Conservation (phyloP, 2,888 invertebrate genomes). For the Ophion ellenae region DNA sequence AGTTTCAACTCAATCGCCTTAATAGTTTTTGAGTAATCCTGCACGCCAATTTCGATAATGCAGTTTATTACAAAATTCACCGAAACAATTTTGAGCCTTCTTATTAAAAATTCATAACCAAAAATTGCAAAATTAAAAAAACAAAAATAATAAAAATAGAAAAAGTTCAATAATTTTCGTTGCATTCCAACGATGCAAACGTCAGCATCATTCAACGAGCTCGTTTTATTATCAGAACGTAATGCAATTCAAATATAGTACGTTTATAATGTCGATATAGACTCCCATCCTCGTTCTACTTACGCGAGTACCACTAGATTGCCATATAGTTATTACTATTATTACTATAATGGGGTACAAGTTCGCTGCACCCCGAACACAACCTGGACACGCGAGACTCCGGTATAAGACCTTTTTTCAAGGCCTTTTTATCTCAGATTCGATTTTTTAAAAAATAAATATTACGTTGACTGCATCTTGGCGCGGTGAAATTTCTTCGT, state of each 20-base stretch:
- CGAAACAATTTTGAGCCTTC: too few relatives aligned
- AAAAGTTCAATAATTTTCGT: too few relatives aligned
- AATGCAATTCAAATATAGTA: slow-evolving; percentile 32
- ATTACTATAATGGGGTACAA: slow-evolving; percentile 34
- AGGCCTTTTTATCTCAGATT: neutral
- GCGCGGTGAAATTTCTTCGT: neutral
- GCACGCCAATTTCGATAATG: too few relatives aligned
- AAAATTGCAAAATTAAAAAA: too few relatives aligned
- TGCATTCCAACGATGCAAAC: too few relatives aligned
- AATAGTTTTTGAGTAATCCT: too few relatives aligned
- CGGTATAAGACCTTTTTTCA: slow-evolving; percentile 9
- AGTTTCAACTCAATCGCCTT: too few relatives aligned
- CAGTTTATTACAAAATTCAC: too few relatives aligned
- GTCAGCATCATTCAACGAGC: neutral
- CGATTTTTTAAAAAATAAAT: neutral
- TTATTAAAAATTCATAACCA: too few relatives aligned
- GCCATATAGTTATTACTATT: slow-evolving; percentile 10
- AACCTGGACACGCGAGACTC: slow-evolving; percentile 35
- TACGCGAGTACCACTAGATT: neutral
- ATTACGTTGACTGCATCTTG: neutral
- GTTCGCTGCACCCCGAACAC: slow-evolving; percentile 40
- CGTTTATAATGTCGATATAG: neutral
- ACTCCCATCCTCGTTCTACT: slow-evolving; percentile 37
- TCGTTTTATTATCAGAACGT: slow-evolving; percentile 2
- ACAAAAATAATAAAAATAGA: too few relatives aligned